Evolutionary conservation across 2,113 vertebrate species (phyloP).

Genomic region (Platysternon megacephalum): DNA sequence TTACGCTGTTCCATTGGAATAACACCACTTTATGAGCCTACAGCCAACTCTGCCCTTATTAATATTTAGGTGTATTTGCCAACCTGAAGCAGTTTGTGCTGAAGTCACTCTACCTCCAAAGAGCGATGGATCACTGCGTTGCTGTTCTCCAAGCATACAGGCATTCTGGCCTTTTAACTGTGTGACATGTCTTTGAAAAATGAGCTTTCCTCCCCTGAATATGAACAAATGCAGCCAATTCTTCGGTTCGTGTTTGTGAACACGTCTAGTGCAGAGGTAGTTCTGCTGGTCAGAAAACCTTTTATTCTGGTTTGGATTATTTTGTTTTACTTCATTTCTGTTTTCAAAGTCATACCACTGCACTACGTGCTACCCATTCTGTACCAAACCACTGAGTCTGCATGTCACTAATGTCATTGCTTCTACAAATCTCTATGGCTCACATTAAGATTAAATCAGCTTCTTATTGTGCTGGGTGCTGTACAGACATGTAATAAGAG

Average conservation of each 20-base stretch:
- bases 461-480: not conserved
- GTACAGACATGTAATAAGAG: not conserved
- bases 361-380: not conserved
- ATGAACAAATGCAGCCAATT: slow-evolving; percentile 14
- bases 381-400: not conserved
- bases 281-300: not conserved
- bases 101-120: slow-evolving; percentile 3
- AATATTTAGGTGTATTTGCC: slow-evolving; percentile 36
- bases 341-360: not conserved
- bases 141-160: not conserved
- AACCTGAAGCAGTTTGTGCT: not conserved
- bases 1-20: slow-evolving; percentile 15
- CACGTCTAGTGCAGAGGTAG: not conserved
- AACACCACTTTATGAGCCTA: not conserved
- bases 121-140: slow-evolving; percentile 28
- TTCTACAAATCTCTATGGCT: not conserved
- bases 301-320: not conserved
- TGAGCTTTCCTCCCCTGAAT: slow-evolving; percentile 13
- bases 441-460: not conserved
- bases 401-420: not conserved
- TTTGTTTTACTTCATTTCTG: not conserved
- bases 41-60: not conserved
- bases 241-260: slow-evolving; percentile 10
- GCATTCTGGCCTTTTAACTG: slow-evolving; percentile 53
- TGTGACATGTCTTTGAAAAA: slow-evolving; percentile 48